These are phyloP conservation scores for Anadara kagoshimensis DNA, from an alignment of 1,140 invertebrate genomes.

Conservation along the genomic window DNA sequence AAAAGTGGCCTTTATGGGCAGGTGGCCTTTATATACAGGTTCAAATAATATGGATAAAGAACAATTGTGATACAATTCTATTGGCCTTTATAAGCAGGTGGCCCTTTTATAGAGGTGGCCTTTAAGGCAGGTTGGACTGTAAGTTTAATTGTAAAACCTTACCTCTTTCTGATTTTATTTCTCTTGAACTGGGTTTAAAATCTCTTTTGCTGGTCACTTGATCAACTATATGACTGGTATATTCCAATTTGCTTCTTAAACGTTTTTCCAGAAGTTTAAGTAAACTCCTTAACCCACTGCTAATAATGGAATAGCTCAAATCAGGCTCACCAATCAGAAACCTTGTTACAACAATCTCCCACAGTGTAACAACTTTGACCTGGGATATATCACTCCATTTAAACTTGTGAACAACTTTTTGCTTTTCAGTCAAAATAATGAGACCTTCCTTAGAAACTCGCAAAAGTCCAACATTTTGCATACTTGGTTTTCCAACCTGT, in stretches of 20 bases:
- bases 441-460: conserved; percentile 30
- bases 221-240: conserved; percentile 8
- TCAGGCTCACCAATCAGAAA: conserved; percentile 44
- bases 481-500: conserved; percentile 26
- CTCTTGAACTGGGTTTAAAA: too few relatives aligned
- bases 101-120: too few relatives aligned
- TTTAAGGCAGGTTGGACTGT: too few relatives aligned
- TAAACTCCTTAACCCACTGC: conserved; percentile 21
- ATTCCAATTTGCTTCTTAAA: conserved; percentile 36
- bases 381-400: conserved; percentile 40
- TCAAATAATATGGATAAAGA: too few relatives aligned
- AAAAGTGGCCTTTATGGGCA: too few relatives aligned
- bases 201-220: neutral
- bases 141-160: too few relatives aligned
- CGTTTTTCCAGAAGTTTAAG: conserved; percentile 25
- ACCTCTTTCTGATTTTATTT: too few relatives aligned
- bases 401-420: conserved; percentile 41
- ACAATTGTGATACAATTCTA: too few relatives aligned
- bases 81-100: too few relatives aligned
- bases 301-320: conserved; percentile 38
- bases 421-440: conserved; percentile 36
- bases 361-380: conserved; percentile 40
- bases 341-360: conserved; percentile 39
- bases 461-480: conserved; percentile 35
- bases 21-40: too few relatives aligned